These are phyloP conservation scores for Ctenicera cuprea DNA, from an alignment of 2,888 invertebrate species.

Conservation along the genomic window DNA sequence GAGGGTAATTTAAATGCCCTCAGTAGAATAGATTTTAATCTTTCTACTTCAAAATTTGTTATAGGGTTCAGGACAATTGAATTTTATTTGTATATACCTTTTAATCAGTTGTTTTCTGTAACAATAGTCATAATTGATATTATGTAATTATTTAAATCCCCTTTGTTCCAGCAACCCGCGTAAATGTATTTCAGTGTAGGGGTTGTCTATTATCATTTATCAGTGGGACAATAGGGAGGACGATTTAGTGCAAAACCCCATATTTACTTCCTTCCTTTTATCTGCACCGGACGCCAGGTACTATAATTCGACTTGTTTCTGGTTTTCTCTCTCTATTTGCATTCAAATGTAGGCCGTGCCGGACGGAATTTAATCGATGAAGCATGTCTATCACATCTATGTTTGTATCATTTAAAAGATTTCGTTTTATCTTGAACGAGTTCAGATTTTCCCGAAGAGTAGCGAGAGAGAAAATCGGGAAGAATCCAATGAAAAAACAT, in stretches of 20 bases:
- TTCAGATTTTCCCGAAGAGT: not conserved
- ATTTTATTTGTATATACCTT: not conserved
- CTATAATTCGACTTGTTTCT: slow-evolving; percentile 34
- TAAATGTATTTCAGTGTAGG: not conserved
- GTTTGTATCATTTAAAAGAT: slow-evolving; percentile 12
- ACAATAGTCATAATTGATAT: not conserved
- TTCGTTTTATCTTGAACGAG: slow-evolving; percentile 15
- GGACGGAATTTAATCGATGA: slow-evolving; percentile 37
- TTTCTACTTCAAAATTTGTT: not conserved
- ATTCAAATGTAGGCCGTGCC: slow-evolving; percentile 46
- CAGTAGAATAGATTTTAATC: not conserved
- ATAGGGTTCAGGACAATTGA: too few relatives aligned
- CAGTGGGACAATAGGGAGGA: not conserved
- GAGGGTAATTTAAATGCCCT: slow-evolving; percentile 15
- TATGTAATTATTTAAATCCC: slow-evolving; percentile 6
- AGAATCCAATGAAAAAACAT: slow-evolving; percentile 1
- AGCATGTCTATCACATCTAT: slow-evolving; percentile 13
- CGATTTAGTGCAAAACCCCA: not conserved
- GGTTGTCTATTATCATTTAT: slow-evolving; percentile 18
- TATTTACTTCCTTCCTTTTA: slow-evolving; percentile 35
- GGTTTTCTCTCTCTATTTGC: slow-evolving; percentile 38
- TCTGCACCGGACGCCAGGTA: slow-evolving; percentile 29
- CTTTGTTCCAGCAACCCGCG: slow-evolving; percentile 10
- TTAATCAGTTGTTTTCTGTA: not conserved
- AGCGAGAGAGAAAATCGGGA: not conserved